Conservation (phyloP, 2,797 vertebrate genomes). For the Esox masquinongy region DNA sequence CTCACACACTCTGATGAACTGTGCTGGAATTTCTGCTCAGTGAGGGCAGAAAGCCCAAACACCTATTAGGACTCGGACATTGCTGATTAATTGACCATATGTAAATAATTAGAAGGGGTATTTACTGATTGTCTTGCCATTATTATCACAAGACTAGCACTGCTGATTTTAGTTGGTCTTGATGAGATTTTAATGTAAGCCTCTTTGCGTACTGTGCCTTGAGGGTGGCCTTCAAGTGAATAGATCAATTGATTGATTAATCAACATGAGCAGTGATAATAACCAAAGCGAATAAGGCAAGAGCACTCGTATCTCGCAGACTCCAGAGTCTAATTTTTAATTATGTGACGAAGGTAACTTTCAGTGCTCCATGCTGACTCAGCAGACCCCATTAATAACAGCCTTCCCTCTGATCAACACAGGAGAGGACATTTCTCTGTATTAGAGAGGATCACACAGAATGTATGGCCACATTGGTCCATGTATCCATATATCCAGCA, state of each 20-base stretch:
- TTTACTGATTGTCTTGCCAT: constrained; percentile 4
- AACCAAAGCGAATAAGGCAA: constrained; percentile 19
- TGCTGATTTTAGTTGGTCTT: constrained; percentile 6
- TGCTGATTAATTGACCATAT: constrained; percentile 10
- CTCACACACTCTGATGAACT: background rate
- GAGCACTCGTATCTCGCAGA: constrained; percentile 16
- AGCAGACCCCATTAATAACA: constrained; percentile 43
- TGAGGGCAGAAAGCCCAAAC: background rate
- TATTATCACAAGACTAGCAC: constrained; percentile 10
- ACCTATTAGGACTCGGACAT: background rate
- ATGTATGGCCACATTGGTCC: constrained; percentile 32
- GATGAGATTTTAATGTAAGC: constrained; percentile 15
- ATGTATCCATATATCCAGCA: constrained; percentile 12
- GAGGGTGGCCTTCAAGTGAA: background rate
- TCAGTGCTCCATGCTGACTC: constrained; percentile 39
- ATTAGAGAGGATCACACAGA: constrained; percentile 16
- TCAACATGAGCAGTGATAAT: constrained; percentile 48
- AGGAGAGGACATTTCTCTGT: constrained; percentile 22
- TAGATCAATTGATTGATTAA: constrained; percentile 46
- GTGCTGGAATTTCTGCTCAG: background rate
- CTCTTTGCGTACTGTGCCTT: constrained; percentile 1
- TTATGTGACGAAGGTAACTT: constrained; percentile 37
- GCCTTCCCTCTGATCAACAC: constrained; percentile 29
- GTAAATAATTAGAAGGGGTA: constrained; percentile 9
- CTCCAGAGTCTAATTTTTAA: constrained; percentile 23